Base-by-base conservation (phyloP, 2,797 vertebrate genomes). In the Odontamblyopus rebecca region DNA sequence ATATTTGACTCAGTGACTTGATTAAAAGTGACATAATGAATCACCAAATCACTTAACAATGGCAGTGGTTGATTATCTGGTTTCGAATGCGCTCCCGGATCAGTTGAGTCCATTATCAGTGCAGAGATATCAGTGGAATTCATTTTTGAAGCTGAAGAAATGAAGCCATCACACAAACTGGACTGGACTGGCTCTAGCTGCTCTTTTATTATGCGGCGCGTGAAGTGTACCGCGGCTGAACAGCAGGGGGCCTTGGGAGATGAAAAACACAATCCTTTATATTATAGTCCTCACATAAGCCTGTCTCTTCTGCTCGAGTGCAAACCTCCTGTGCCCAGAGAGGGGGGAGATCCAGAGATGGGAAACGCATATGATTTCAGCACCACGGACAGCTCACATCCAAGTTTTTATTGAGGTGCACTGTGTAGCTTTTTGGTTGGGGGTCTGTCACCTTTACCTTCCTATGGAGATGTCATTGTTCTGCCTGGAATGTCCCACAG, bases 291-390 rank as follows among this genome's bases (percentile, higher is more conserved):
- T 63, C n/a, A 27, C 62, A 44, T 9, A 48, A 48, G 44, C 41
- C 41, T 13, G 0, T 44, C 35, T 64, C n/a, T 18, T 41, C 38
- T 26, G 35, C 38, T 64, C n/a, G 7, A 48, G 38, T 64, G 70
- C 71, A 15, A 48, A 3, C 12, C 12, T 13, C 23, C 54, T 27
- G 54, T 1, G 54, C 23, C 54, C 54, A 23, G 64, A 81, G 78
- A 85, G 76, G 75, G 78, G 30, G 4, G 30, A 4, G 35, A 35
- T 35, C 6, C 6, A 35, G 71, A 84, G 82, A 87, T 80, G 85
- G 85, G 86, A 82, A 76, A 85, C 81, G 6, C 1, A 1, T 3
- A 15, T 15, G 44, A 48, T 48, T 48, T 48, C 44, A 48, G 44
- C 44, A 48, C 44, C 44, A 48, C 4, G 44, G 44, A 48, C 44